Evolutionary conservation across 2,888 invertebrate species (phyloP).

Genomic region (Folsomia manolachei): DNA sequence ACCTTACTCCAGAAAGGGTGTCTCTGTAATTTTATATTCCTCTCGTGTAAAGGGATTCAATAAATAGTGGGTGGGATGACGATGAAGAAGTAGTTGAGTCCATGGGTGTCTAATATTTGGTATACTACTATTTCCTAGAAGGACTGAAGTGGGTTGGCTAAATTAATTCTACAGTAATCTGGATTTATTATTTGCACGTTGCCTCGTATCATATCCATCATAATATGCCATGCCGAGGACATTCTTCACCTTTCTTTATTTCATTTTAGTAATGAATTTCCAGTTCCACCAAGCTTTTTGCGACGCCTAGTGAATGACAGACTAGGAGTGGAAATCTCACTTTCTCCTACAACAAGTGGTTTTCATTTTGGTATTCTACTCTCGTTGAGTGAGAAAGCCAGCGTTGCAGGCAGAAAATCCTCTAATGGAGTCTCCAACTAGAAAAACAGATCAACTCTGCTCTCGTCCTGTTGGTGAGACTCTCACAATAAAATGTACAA

Average conservation of each 20-base stretch:
- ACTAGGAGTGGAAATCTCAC: neutral
- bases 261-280: neutral
- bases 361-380: constrained; percentile 41
- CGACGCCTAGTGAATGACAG: neutral
- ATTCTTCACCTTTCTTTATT: neutral
- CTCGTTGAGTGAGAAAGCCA: constrained; percentile 32
- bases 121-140: no score
- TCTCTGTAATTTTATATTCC: no score
- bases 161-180: no score
- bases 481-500: neutral
- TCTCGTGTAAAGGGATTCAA: no score
- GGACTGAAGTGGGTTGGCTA: no score
- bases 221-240: no score
- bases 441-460: constrained; percentile 28
- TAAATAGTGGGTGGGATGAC: no score
- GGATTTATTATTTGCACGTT: neutral
- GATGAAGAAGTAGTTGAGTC: no score
- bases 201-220: neutral
- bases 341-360: neutral
- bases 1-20: no score
- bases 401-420: constrained; percentile 36
- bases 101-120: no score
- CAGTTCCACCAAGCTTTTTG: no score
- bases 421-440: constrained; percentile 47
- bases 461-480: neutral